phyloP scores from a whole-genome alignment of 2,797 vertebrate species.

The Pseudomugil gertrudae region DNA sequence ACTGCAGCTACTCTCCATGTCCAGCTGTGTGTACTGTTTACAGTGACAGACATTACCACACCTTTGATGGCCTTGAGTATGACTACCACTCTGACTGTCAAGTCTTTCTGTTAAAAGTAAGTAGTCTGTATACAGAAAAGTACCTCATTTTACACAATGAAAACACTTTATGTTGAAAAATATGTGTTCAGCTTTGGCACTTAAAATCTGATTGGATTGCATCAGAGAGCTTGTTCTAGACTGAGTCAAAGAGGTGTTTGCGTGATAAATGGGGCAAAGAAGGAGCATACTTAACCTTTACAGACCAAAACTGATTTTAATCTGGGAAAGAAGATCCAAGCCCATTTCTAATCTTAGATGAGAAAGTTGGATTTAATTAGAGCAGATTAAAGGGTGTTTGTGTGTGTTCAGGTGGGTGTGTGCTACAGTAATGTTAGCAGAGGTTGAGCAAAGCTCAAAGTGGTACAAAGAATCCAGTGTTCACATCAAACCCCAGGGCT shows the following conservation, averaged over 20 bases:
- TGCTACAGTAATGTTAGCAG: constrained; percentile 66
- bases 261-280: constrained; percentile 22
- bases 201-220: constrained; percentile 7
- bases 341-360: constrained; percentile 79
- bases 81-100: constrained; percentile 97
- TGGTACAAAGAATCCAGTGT: constrained; percentile 78
- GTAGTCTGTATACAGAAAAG: constrained; percentile 27
- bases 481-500: constrained; percentile 74
- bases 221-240: not conserved
- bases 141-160: not conserved
- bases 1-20: constrained; percentile 93
- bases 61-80: constrained; percentile 96
- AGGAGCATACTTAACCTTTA: constrained; percentile 45
- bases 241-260: constrained; percentile 14
- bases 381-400: constrained; percentile 74
- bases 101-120: constrained; percentile 93
- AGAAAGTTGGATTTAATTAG: constrained; percentile 87
- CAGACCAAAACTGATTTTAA: constrained; percentile 57
- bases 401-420: constrained; percentile 51
- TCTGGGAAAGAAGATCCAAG: constrained; percentile 78
- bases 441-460: constrained; percentile 62
- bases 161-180: not conserved
- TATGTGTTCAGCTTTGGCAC: constrained; percentile 18
- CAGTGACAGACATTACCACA: constrained; percentile 95
- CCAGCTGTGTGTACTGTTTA: constrained; percentile 95